These are phyloP conservation scores for Chaenogobius annularis DNA, from an alignment of 2,113 vertebrate species.

Conservation along the genomic window DNA sequence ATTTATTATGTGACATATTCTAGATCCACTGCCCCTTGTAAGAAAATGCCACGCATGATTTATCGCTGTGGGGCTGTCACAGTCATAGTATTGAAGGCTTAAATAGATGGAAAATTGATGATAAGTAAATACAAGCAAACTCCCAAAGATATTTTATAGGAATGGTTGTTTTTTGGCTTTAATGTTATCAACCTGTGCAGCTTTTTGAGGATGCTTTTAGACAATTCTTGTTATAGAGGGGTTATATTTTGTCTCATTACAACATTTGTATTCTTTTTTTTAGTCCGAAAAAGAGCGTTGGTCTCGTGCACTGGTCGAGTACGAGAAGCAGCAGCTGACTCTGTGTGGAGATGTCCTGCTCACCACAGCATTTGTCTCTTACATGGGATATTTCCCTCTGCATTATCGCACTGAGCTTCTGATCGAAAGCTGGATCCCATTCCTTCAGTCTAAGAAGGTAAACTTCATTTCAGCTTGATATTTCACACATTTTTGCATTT, in stretches of 20 bases:
- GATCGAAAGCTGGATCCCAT: constrained; percentile 75
- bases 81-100: constrained; percentile 90
- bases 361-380: constrained; percentile 79
- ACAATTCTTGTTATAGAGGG: neutral
- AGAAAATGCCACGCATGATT: constrained; percentile 91
- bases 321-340: constrained; percentile 79
- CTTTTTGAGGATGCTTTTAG: neutral
- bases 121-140: constrained; percentile 84
- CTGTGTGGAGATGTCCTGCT: constrained; percentile 79
- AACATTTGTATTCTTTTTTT: constrained; percentile 48
- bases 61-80: constrained; percentile 84
- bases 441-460: constrained; percentile 78
- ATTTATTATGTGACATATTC: constrained; percentile 98
- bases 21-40: constrained; percentile 90
- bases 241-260: neutral
- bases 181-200: constrained; percentile 31
- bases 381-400: constrained; percentile 78
- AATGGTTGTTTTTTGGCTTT: constrained; percentile 78
- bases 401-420: constrained; percentile 75
- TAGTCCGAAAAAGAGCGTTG: constrained; percentile 83
- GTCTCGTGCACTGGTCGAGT: constrained; percentile 71
- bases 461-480: constrained; percentile 4
- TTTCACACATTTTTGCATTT: neutral
- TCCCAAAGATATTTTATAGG: constrained; percentile 83
- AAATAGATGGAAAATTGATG: constrained; percentile 87